phyloP scores from a whole-genome alignment of 2,797 vertebrate species.

The Platalea minor region DNA sequence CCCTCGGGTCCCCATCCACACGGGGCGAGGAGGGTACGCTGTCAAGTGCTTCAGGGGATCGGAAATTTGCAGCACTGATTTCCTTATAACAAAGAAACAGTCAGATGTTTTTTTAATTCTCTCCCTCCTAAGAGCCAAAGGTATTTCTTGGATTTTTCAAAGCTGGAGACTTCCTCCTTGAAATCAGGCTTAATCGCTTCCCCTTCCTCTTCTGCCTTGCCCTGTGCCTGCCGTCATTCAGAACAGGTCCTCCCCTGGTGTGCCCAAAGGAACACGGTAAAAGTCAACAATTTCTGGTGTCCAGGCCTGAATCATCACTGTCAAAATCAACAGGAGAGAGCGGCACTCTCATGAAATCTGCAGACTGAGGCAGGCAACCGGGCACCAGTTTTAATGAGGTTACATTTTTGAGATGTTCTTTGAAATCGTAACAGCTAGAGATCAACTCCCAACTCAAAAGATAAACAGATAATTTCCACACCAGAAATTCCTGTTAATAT shows the following conservation, averaged over 20 bases:
- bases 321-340: neutral
- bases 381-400: neutral
- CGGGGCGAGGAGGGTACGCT: fast-evolving
- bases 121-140: neutral
- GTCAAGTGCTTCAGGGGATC: neutral
- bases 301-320: neutral
- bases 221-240: fast-evolving
- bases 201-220: neutral
- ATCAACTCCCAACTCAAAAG: neutral
- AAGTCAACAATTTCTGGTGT: neutral
- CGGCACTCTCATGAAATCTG: neutral
- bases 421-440: neutral
- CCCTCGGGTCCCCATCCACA: neutral
- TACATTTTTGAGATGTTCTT: slow-evolving; percentile 12
- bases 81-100: neutral
- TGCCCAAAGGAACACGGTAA: neutral
- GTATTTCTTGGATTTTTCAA: neutral
- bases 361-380: neutral
- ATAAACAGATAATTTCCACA: slow-evolving; percentile 15
- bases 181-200: neutral
- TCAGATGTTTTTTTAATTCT: neutral
- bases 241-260: neutral
- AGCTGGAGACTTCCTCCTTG: slow-evolving; percentile 5
- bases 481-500: neutral
- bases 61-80: neutral